Evolutionary conservation across 2,797 vertebrate species (phyloP), one percentile per base, ranked within the genome.

Genomic region (Otus scops): DNA sequence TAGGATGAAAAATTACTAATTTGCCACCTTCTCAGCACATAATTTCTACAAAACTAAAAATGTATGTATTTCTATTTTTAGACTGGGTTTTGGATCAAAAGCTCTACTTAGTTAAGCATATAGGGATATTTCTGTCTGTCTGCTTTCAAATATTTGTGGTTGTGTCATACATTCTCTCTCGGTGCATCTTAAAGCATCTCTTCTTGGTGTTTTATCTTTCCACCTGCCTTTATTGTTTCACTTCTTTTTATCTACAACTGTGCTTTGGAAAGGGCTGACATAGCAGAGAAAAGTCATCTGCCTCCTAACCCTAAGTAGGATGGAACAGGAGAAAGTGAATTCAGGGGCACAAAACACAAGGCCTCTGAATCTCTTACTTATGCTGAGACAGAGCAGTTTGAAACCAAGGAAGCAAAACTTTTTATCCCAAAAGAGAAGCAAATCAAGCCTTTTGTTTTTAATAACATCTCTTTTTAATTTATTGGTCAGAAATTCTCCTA

Each of bases 391-490:
- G 13, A 36, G 23, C 34, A 54, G 13, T 87, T 87, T 90, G 51
- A 78, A 78, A 64, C 28, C 18, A 78, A 83, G 8, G 20, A 36
- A 76, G 64, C 9, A 85, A 74, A 81, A 60, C 13, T 45, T 84
- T 64, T 70, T 79, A 19, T 22, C 38, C 32, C 22, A 75, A 91
- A 74, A 51, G 27, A 78, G 54, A 78, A 74, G 6, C 4, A 71
- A 86, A 92, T 93, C 41, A 86, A 91, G 9, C 21, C 57, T 27
- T 88, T 92, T 90, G 24, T 84, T 95, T 94, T 70, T 80, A 88
- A 71, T 90, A 83, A 26, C 22, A 63, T 84, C 15, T 91, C 15
- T 10, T 93, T 80, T 90, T 64, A 83, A 83, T 75, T 81, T 86
- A 38, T 63, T 77, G 27, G 60, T 89, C 65, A 63, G 65, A 91